Evolutionary conservation across 2,888 invertebrate species (phyloP), one percentile per base, ranked within the genome.

Genomic region (Mongoloraphidia duomilia): DNA sequence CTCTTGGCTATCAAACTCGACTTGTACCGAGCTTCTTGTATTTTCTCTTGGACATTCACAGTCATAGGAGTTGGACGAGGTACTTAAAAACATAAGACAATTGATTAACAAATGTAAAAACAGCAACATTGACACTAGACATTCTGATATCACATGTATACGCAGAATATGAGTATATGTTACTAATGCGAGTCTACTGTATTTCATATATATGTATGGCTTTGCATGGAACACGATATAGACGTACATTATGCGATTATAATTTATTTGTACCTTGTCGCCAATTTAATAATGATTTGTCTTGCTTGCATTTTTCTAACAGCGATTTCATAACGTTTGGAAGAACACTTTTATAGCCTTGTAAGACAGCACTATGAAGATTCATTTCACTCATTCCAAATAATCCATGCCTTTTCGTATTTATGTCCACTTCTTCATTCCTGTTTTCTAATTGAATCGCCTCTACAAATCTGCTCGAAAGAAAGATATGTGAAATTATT

Each of bases 381-480:
- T 44, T 54, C 33, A 58, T 56, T 34, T 55, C 55, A 48, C 55
- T 54, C 52, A 63, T 62, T 12, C 63, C 64, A 0, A 59, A 17
- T 26, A 66, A 54, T 39, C 65, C 66, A 50, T 59, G 59, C 35
- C 52, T 55, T 14, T 58, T 57, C 1, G 56, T 41, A 41, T 44
- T 41, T 6, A 42, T 38, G 34, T 49, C 40, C 35, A 52, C 44
- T 46, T 54, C 12, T 53, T 55, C n/a, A 53, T 54, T 45, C 50
- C 52, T 2, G 50, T 50, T n/a, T 64, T 65, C 14, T 61, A 65
- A 60, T 75, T 72, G 56, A 53, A 76, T 73, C 0, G 77, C 77
- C 63, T 78, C 77, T 33, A 75, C 57, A 55, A 74, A 77, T 54
- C 76, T n/a, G n/a, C n/a, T n/a, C n/a, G n/a, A n/a, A n/a, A n/a